Conservation (phyloP, 2,888 invertebrate species). For the Parasteatoda lunata region DNA sequence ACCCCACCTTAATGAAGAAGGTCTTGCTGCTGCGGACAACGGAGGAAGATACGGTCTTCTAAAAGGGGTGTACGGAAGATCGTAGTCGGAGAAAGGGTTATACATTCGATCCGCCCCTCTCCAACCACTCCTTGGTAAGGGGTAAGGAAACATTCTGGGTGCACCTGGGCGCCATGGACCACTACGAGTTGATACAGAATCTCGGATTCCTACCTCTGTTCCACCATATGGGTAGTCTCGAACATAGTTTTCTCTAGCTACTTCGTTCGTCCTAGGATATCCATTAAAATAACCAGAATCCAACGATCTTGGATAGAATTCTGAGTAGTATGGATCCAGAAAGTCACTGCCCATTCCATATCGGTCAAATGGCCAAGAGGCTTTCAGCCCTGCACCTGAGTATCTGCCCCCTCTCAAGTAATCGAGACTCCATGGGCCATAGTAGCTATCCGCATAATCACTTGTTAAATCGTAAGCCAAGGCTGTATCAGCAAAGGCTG, state of each 20-base stretch:
- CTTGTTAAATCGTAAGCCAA: constrained; percentile 16
- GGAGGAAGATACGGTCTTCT: constrained; percentile 10
- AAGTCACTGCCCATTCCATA: background rate
- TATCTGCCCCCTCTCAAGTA: constrained; percentile 12
- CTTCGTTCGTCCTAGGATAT: constrained; percentile 7
- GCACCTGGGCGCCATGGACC: background rate
- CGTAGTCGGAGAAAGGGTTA: background rate
- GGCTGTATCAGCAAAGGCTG: constrained; percentile 14
- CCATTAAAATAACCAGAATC: constrained; percentile 6
- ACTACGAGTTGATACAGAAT: constrained; percentile 14
- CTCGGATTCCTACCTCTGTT: constrained; percentile 38
- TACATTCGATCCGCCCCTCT: background rate
- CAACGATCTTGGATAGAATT: background rate
- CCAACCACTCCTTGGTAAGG: background rate
- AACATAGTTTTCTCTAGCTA: constrained; percentile 24
- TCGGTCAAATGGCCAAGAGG: constrained; percentile 7
- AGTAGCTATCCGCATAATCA: constrained; percentile 10
- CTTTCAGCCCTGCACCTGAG: background rate
- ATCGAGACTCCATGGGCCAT: constrained; percentile 23
- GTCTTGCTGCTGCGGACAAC: constrained; percentile 10
- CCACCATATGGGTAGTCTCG: constrained; percentile 6
- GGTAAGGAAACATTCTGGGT: background rate
- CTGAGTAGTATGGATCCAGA: background rate
- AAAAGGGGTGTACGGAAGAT: background rate
- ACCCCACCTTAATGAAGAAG: constrained; percentile 35